phyloP scores from a whole-genome alignment of 2,888 invertebrate species.

The Oscheius sp. region DNA sequence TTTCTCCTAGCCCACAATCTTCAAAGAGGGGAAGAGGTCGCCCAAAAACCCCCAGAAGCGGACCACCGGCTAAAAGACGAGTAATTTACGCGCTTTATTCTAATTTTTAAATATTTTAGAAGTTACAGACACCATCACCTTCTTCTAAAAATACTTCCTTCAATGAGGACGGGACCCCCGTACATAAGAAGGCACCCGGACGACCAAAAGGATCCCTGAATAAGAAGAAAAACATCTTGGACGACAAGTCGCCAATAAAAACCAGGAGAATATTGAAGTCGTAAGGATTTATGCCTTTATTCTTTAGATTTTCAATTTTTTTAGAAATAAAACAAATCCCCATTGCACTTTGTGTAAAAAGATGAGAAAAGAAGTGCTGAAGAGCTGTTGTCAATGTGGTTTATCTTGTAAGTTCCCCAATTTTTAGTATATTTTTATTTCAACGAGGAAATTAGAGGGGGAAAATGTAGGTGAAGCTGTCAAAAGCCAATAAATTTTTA shows the following conservation, averaged over 20 bases:
- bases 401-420: conserved; percentile 13
- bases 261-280: conserved; percentile 35
- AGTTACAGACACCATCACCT: conserved; percentile 1
- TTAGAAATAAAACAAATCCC: conserved; percentile 21
- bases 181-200: neutral
- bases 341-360: conserved; percentile 36
- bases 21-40: too few relatives aligned
- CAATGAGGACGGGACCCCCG: neutral
- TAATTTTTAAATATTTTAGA: neutral
- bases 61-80: conserved; percentile 4
- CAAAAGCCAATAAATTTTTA: neutral
- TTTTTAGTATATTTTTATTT: too few relatives aligned
- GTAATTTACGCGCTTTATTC: neutral
- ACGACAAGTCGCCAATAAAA: conserved; percentile 27
- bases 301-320: too few relatives aligned
- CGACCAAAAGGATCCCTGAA: neutral
- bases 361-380: conserved; percentile 22
- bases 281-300: conserved; percentile 19
- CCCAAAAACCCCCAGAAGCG: too few relatives aligned
- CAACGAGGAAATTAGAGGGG: neutral
- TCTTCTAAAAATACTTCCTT: neutral
- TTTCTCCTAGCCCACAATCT: too few relatives aligned
- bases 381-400: conserved; percentile 23
- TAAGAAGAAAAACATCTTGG: neutral
- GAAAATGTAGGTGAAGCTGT: neutral